Evolutionary conservation across 2,797 vertebrate species (phyloP).

Genomic region (Miichthys miiuy): DNA sequence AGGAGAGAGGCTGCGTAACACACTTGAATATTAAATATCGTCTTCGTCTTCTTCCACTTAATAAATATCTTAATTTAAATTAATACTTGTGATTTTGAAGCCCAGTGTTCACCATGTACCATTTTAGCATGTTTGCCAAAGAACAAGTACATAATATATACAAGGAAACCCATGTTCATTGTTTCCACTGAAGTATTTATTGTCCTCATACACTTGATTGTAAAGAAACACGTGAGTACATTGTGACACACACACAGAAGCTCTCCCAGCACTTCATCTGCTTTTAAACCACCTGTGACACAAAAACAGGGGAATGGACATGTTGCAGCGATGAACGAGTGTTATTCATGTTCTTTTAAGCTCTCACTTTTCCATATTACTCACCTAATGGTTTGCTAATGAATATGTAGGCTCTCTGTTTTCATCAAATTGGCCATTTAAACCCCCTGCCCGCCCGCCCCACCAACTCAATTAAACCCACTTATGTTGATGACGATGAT

Average conservation of each 20-base stretch:
- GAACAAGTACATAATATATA: no score
- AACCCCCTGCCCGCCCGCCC: not conserved
- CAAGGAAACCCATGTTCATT: no score
- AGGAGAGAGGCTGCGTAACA: no score
- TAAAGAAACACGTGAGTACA: not conserved
- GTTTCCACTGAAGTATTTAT: not conserved
- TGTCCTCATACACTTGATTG: not conserved
- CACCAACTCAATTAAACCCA: conserved; percentile 18
- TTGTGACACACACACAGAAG: not conserved
- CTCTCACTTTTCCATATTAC: conserved; percentile 3
- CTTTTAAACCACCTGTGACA: conserved; percentile 7
- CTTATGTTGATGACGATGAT: conserved; percentile 18
- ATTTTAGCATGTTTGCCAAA: no score
- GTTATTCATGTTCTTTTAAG: not conserved
- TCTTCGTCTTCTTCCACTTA: no score
- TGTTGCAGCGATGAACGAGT: not conserved
- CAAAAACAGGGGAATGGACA: not conserved
- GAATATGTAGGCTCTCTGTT: conserved; percentile 23
- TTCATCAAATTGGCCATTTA: conserved; percentile 21
- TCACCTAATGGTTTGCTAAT: conserved; percentile 41
- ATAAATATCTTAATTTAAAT: no score
- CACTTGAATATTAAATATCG: no score
- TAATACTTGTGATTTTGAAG: no score
- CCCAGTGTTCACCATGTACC: no score
- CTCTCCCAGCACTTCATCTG: not conserved